A percentile compares a stretch with the other conserved stretches of the same genome.
These are phyloP conservation scores for Pantherophis vulpinus DNA, from an alignment of 2,797 vertebrate genomes.

Conservation along the genomic window DNA sequence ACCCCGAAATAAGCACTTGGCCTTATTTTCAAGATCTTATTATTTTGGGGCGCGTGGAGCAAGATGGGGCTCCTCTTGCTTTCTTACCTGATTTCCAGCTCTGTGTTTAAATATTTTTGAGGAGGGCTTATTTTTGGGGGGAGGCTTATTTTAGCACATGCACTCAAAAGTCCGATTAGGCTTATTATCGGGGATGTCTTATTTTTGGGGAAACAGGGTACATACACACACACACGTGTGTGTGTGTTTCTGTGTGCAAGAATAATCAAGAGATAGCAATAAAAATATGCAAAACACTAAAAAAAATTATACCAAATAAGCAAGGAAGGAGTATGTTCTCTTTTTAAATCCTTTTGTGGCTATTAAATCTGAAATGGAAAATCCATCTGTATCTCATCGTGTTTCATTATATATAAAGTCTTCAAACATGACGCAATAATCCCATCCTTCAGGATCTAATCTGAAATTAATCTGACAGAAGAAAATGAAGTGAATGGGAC, in stretches of 20 bases:
- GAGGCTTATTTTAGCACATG: no score
- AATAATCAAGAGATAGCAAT: conserved; percentile 55
- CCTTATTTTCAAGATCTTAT: no score
- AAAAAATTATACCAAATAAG: conserved; percentile 32
- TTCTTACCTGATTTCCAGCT: no score
- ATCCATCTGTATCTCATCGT: conserved; percentile 53
- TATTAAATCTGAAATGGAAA: conserved; percentile 60
- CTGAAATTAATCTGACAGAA: conserved; percentile 65
- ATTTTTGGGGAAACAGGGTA: no score
- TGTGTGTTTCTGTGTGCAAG: conserved; percentile 13
- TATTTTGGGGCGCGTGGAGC: no score
- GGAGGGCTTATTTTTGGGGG: no score
- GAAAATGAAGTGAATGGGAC: conserved; percentile 59
- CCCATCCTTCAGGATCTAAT: conserved; percentile 68
- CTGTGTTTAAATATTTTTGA: no score
- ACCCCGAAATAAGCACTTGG: no score
- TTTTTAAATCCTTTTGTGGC: conserved; percentile 57
- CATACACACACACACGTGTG: no score
- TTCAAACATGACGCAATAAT: conserved; percentile 63
- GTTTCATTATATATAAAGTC: conserved; percentile 69
- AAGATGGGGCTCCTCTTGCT: no score
- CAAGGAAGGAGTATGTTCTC: conserved; percentile 58
- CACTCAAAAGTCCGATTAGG: no score
- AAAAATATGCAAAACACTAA: conserved; percentile 48
- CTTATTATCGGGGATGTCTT: no score